Evolutionary conservation across 1,140 invertebrate species (phyloP).

Genomic region (Chironomus tepperi): DNA sequence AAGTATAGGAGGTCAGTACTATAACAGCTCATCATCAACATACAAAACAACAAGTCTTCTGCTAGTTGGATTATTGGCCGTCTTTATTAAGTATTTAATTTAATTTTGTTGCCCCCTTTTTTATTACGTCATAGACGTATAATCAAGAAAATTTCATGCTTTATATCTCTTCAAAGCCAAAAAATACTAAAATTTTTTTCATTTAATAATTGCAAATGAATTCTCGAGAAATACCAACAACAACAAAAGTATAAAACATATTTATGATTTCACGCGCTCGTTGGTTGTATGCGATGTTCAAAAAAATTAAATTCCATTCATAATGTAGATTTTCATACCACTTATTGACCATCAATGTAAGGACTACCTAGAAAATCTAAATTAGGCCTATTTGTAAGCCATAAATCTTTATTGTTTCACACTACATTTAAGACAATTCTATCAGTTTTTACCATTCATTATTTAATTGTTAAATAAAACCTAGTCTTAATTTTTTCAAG

Average conservation of each 20-base stretch:
- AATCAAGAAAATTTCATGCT: slow-evolving; percentile 10
- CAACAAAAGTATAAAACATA: background rate
- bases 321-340: background rate
- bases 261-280: slow-evolving; percentile 22
- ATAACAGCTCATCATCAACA: background rate
- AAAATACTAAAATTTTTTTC: background rate
- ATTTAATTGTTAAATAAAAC: background rate
- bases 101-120: background rate
- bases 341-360: background rate
- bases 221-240: background rate
- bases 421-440: background rate
- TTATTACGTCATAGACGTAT: slow-evolving; percentile 5
- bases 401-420: background rate
- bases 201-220: slow-evolving; percentile 23
- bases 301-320: background rate
- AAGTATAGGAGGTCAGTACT: background rate
- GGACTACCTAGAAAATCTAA: background rate
- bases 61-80: background rate
- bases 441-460: background rate
- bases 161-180: slow-evolving; percentile 2
- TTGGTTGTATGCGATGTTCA: background rate
- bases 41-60: background rate
- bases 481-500: too few relatives aligned
- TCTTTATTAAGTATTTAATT: slow-evolving; percentile 19
- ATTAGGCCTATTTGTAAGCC: background rate